Percentiles rank a stretch among this genome's conserved stretches.
phyloP scores from a whole-genome alignment of 2,797 vertebrate species.

The Anabacerthia variegaticeps region DNA sequence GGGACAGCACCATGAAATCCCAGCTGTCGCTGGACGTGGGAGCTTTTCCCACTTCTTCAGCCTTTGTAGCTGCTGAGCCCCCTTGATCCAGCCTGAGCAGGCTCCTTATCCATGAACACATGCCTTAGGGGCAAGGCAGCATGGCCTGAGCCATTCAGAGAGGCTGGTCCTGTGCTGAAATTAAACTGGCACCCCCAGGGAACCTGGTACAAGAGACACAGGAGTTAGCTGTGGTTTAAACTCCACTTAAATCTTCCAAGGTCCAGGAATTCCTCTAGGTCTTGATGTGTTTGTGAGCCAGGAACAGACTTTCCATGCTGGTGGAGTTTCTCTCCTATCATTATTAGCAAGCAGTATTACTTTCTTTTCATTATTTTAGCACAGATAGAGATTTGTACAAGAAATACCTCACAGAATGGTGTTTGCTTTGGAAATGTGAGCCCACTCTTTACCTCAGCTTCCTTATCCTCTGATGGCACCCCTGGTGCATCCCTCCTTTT shows the following conservation, averaged over 20 bases:
- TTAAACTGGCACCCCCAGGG: accelerated
- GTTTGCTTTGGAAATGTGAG: neutral
- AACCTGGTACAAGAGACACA: neutral
- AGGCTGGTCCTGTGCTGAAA: neutral
- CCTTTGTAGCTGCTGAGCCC: neutral
- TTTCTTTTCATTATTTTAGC: neutral
- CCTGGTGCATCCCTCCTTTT: neutral
- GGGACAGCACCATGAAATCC: neutral
- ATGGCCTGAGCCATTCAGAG: neutral
- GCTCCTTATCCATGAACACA: neutral
- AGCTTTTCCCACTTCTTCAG: neutral
- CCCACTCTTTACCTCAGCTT: neutral
- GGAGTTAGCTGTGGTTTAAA: neutral
- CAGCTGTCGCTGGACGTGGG: neutral
- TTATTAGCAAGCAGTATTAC: neutral
- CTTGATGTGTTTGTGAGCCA: neutral
- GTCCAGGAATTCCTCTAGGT: accelerated
- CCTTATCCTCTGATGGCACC: neutral
- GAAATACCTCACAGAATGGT: neutral
- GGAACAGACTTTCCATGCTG: neutral
- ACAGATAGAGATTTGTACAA: neutral
- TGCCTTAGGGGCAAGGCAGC: no score
- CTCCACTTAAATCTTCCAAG: neutral
- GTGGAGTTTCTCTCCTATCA: neutral
- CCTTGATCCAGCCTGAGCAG: neutral